Percentiles rank a stretch among this genome's conserved stretches.
Conservation (phyloP, 2,888 invertebrate genomes). For the Dryomyza anilis region DNA sequence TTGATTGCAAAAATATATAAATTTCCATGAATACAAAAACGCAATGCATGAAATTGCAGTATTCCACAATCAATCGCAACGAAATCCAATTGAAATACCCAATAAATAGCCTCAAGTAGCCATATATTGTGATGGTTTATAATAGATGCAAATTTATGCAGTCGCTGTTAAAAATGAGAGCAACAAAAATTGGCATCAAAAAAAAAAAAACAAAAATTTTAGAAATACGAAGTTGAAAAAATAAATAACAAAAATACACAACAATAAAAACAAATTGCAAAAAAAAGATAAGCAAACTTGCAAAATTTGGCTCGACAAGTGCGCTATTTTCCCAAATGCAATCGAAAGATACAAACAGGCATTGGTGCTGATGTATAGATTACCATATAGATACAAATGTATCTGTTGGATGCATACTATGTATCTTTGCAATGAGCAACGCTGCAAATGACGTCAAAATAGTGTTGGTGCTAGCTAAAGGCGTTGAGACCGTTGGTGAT, state of each 20-base stretch:
- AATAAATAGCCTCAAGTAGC: neutral
- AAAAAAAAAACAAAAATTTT: neutral
- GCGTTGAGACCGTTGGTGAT: too few relatives aligned
- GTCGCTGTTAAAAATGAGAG: slow-evolving; percentile 3
- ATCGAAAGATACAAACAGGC: neutral
- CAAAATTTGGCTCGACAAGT: slow-evolving; percentile 8
- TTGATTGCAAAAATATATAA: too few relatives aligned
- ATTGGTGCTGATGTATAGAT: neutral
- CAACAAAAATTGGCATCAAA: neutral
- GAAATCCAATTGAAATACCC: neutral
- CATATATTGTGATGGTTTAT: neutral
- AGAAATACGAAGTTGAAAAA: too few relatives aligned
- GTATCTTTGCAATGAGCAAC: too few relatives aligned
- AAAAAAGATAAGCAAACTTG: slow-evolving; percentile 6
- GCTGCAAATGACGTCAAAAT: slow-evolving; percentile 16
- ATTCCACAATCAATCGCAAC: neutral
- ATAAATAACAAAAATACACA: neutral
- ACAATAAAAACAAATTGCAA: neutral
- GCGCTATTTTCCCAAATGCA: too few relatives aligned
- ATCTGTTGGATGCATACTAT: neutral
- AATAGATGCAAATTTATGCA: slow-evolving; percentile 11
- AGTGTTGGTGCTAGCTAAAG: too few relatives aligned
- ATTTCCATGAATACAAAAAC: neutral
- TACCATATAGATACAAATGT: neutral
- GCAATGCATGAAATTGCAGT: neutral